Percentiles rank a stretch among this genome's conserved stretches.
Conservation (phyloP, 2,888 invertebrate species). For the Andrena bicolor region DNA sequence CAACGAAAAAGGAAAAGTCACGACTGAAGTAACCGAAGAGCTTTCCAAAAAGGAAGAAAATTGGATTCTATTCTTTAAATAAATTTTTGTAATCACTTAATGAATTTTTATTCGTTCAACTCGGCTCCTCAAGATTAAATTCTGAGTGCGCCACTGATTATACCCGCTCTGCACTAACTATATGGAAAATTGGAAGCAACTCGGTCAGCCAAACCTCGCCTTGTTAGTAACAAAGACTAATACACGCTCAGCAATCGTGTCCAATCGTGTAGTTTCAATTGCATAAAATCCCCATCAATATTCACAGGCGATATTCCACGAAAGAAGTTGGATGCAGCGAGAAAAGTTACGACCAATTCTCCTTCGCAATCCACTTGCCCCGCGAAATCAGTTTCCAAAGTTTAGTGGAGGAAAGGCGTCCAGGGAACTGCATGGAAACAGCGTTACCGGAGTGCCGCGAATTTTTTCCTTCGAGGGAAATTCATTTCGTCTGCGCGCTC, state of each 20-base stretch:
- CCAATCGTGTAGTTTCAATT: background rate
- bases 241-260: background rate
- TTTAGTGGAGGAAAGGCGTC: background rate
- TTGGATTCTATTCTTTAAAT: too few relatives aligned
- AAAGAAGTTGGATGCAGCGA: background rate
- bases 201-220: too few relatives aligned
- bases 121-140: background rate
- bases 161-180: too few relatives aligned
- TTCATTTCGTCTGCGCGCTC: conserved; percentile 30
- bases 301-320: background rate
- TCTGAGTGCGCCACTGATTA: background rate
- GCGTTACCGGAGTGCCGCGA: background rate
- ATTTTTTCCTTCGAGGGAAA: conserved; percentile 24
- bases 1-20: too few relatives aligned
- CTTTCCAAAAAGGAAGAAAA: too few relatives aligned
- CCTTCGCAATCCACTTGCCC: background rate
- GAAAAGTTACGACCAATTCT: background rate
- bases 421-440: conserved; percentile 12
- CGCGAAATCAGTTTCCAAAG: background rate
- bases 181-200: too few relatives aligned
- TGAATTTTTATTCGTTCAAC: background rate
- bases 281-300: background rate
- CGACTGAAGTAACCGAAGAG: too few relatives aligned
- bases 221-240: background rate
- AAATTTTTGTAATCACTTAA: background rate